Evolutionary conservation across 1,140 invertebrate species (phyloP), one percentile per base, ranked within the genome.

Genomic region (Andricus grossulariae): DNA sequence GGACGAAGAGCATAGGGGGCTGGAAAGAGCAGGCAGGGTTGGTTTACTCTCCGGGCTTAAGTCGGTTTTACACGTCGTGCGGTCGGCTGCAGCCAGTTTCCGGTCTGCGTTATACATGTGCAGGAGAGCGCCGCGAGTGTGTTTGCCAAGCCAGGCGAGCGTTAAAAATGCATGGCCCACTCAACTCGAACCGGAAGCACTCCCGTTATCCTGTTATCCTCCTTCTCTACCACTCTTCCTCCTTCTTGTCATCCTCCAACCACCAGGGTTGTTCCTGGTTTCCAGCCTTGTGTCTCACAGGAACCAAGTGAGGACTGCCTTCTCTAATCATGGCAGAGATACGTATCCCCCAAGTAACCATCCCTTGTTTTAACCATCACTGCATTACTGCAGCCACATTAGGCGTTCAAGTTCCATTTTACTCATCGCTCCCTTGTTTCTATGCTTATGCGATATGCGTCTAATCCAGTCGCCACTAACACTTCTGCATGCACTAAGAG

Each of bases 111-210:
- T 87, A 86, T 82, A 85, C 79, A 71, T 13, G 60, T 19, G 39
- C 54, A 70, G 54, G 66, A 50, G 51, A 12, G 32, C 25, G 25
- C n/a, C 15, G 50, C 55, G 73, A 71, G 49, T 74, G 76, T 66
- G 79, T 73, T 78, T 78, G 49, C 76, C 72, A 50, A 75, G 76
- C 50, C 76, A 74, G 73, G 73, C 49, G 12, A 18, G 70, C 73
- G 78, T 83, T 81, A 83, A 83, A 83, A 83, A 83, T 83, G 78
- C 78, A 83, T 86, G 85, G 78, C 76, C 83, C 82, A 87, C 88
- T 85, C 80, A 88, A 88, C 89, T 90, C 86, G 85, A 86, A 89
- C 21, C 55, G 79, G 73, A 79, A 79, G 78, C 83, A 82, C 85
- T 86, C 79, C 78, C 79, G 66, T 55, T n/a, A 77, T 60, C 75